A percentile compares a stretch with the other conserved stretches of the same genome.
phyloP scores from a whole-genome alignment of 2,797 vertebrate species.

The Coracias cyanogaster region DNA sequence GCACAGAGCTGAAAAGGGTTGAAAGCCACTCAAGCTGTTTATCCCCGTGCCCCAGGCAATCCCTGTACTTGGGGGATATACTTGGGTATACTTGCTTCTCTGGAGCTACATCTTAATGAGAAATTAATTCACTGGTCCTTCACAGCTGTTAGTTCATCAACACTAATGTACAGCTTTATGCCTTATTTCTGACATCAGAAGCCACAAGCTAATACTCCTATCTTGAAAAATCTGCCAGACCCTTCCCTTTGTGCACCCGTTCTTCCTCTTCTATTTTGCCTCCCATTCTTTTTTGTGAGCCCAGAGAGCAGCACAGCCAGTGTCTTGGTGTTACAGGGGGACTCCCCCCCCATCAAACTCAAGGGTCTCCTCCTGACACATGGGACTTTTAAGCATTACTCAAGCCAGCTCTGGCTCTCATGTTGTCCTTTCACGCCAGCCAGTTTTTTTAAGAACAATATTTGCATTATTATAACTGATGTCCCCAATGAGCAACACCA shows the following conservation, averaged over 20 bases:
- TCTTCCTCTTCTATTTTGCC: neutral
- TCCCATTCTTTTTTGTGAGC: neutral
- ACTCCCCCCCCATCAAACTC: neutral
- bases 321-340: neutral
- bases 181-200: neutral
- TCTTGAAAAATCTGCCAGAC: neutral
- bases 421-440: neutral
- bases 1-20: neutral
- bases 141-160: neutral
- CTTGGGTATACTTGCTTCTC: neutral
- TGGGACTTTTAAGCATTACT: neutral
- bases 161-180: neutral
- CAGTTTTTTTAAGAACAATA: slow-evolving; percentile 9
- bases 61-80: neutral
- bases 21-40: neutral
- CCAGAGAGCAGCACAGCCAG: neutral
- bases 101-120: neutral
- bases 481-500: neutral
- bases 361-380: neutral
- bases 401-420: neutral
- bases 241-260: neutral
- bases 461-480: slow-evolving; percentile 24
- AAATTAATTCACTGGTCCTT: neutral
- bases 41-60: neutral
- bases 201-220: neutral